Conservation (phyloP, 2,888 invertebrate genomes). For the Sialis fuliginosa region DNA sequence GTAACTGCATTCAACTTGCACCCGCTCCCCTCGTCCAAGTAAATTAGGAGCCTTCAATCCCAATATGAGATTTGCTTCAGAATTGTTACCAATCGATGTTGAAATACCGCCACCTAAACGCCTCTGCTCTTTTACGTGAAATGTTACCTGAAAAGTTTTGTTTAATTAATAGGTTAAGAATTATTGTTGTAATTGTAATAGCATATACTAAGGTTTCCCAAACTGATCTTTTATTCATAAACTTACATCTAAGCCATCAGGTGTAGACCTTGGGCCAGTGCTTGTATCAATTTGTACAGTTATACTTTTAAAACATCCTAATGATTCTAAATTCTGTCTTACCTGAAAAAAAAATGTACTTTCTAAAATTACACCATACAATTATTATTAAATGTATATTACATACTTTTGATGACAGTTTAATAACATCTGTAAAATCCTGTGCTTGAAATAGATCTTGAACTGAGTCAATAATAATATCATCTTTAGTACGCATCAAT, state of each 20-base stretch:
- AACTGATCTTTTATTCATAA: background rate
- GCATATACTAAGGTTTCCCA: background rate
- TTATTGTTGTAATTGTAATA: constrained; percentile 7
- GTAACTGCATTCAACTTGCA: constrained; percentile 69
- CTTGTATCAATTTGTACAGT: constrained; percentile 78
- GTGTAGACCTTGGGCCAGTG: constrained; percentile 54
- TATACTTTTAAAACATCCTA: constrained; percentile 81
- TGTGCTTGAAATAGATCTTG: constrained; percentile 65
- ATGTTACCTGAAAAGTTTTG: constrained; percentile 46
- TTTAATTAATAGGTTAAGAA: background rate
- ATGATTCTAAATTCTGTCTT: constrained; percentile 53
- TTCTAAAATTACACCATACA: background rate
- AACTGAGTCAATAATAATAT: constrained; percentile 63
- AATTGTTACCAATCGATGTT: constrained; percentile 75
- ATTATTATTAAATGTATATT: constrained; percentile 1
- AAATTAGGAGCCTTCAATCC: constrained; percentile 67
- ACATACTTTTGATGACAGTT: constrained; percentile 42
- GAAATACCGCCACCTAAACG: constrained; percentile 71
- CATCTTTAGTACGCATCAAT: constrained; percentile 70
- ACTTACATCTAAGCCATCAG: constrained; percentile 60
- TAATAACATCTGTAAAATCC: constrained; percentile 72
- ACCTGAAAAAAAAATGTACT: constrained; percentile 32
- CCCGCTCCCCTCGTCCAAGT: constrained; percentile 69
- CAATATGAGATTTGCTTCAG: constrained; percentile 63
- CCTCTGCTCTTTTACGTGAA: constrained; percentile 67